A percentile compares a stretch with the other conserved stretches of the same genome.
phyloP scores from a whole-genome alignment of 2,113 vertebrate species.

The Terrapene triunguis region DNA sequence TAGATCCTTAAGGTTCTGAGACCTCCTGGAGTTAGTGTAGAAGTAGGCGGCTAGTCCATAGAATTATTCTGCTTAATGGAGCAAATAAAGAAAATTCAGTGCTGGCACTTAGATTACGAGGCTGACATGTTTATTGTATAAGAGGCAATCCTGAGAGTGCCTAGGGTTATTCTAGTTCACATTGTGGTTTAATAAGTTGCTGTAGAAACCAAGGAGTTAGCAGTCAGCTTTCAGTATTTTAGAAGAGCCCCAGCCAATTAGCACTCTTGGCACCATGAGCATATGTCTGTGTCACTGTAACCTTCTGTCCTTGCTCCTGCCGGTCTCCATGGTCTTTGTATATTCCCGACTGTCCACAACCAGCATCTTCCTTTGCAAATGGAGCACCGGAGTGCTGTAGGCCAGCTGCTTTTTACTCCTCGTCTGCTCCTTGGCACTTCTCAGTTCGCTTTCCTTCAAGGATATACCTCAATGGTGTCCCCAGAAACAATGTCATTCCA shows the following conservation, averaged over 20 bases:
- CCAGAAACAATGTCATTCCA: neutral
- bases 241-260: neutral
- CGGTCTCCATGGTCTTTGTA: fast-evolving
- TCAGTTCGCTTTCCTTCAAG: neutral
- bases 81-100: neutral
- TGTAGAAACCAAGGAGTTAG: neutral
- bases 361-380: neutral
- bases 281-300: neutral
- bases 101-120: neutral
- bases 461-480: neutral
- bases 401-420: neutral
- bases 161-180: neutral
- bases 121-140: neutral
- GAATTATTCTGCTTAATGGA: neutral
- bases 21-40: neutral
- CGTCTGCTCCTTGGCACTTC: neutral
- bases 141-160: neutral
- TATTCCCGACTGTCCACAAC: neutral
- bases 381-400: neutral
- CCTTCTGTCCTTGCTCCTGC: neutral
- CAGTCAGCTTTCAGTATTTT: neutral
- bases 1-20: no score
- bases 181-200: neutral
- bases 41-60: neutral
- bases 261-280: neutral